phyloP scores from a whole-genome alignment of 2,113 vertebrate species.

The Halichoeres trimaculatus region DNA sequence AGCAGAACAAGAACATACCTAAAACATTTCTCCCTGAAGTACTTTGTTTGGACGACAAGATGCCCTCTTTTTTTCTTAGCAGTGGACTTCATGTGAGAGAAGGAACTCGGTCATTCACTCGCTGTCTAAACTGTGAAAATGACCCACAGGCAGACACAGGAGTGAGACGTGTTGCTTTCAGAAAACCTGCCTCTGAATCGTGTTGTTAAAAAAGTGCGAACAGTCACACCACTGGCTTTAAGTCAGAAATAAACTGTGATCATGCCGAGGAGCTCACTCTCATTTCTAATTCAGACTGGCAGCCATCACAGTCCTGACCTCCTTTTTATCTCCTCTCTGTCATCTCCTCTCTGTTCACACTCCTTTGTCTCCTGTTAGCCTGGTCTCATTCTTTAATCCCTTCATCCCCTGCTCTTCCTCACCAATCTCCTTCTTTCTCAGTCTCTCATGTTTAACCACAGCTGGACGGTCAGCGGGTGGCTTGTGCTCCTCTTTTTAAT shows the following conservation, averaged over 20 bases:
- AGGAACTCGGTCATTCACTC: background rate
- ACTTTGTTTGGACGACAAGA: no score
- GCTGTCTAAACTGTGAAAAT: slow-evolving; percentile 26
- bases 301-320: slow-evolving; percentile 24
- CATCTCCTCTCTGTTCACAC: background rate
- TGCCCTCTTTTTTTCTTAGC: no score
- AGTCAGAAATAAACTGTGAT: background rate
- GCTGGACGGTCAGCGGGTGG: slow-evolving; percentile 3
- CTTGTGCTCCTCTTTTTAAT: background rate
- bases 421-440: background rate
- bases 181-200: slow-evolving; percentile 28
- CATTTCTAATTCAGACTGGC: slow-evolving; percentile 20
- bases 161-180: slow-evolving; percentile 28
- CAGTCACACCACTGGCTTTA: background rate
- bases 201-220: background rate
- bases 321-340: background rate
- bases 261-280: background rate
- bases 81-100: slow-evolving; percentile 5
- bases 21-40: no score
- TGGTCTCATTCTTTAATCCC: background rate
- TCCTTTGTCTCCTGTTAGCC: background rate
- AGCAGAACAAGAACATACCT: no score
- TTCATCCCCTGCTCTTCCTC: background rate
- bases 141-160: slow-evolving; percentile 8
- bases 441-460: background rate